phyloP scores from a whole-genome alignment of 2,888 invertebrate genomes.

The Thereva unica region DNA sequence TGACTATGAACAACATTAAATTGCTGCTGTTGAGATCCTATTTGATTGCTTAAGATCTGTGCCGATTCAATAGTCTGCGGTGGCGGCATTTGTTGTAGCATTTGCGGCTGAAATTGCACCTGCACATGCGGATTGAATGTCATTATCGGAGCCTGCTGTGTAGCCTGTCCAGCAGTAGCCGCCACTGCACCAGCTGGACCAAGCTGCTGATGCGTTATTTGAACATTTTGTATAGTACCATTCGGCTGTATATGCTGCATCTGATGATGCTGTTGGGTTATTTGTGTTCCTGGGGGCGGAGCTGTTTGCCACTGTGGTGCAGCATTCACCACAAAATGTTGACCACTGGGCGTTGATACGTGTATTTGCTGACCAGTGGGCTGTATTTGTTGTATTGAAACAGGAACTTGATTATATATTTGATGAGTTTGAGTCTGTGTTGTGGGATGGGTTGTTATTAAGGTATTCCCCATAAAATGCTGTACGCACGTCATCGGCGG shows the following conservation, averaged over 20 bases:
- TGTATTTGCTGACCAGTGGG: conserved; percentile 41
- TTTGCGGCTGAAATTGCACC: conserved; percentile 41
- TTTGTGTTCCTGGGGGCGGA: conserved; percentile 23
- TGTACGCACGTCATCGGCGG: conserved; percentile 43
- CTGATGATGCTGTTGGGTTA: conserved; percentile 32
- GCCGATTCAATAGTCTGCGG: conserved; percentile 36
- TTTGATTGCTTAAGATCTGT: conserved; percentile 36
- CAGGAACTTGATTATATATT: conserved; percentile 42
- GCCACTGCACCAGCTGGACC: conserved; percentile 23
- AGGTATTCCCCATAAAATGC: conserved; percentile 43
- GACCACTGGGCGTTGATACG: conserved; percentile 41
- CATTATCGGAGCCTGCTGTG: conserved; percentile 28
- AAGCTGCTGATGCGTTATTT: conserved; percentile 37
- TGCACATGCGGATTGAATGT: conserved; percentile 37
- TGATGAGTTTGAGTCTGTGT: conserved; percentile 41
- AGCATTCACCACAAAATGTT: conserved; percentile 43
- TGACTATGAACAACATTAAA: conserved; percentile 34
- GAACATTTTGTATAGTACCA: conserved; percentile 41
- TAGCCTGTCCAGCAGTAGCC: conserved; percentile 14
- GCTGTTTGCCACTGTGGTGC: conserved; percentile 38
- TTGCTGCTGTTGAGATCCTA: conserved; percentile 37
- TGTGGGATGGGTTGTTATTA: conserved; percentile 42
- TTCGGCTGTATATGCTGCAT: conserved; percentile 41
- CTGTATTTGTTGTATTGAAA: conserved; percentile 43
- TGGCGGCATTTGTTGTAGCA: conserved; percentile 38